Evolutionary conservation across 2,797 vertebrate species (phyloP).

Genomic region (Kryptopterus vitreolus): DNA sequence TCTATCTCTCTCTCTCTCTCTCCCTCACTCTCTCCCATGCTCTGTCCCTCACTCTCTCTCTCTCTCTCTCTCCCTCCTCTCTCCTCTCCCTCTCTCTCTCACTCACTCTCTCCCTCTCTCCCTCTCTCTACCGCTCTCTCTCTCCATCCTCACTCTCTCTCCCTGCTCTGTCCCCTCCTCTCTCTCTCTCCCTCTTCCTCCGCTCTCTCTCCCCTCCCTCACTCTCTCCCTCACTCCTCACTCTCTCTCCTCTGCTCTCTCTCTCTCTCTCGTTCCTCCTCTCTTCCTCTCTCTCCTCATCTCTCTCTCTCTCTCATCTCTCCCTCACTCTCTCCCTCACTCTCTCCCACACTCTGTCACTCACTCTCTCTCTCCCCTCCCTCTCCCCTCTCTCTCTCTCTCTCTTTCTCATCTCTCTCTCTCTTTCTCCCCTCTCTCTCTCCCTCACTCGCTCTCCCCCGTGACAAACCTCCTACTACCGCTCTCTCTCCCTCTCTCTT

Average conservation of each 20-base stretch:
- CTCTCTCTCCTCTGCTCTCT: slow-evolving; percentile 24
- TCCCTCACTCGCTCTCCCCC: too few species aligned
- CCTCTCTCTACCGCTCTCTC: too few species aligned
- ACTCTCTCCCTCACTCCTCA: not conserved
- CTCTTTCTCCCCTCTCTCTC: not conserved
- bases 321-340: slow-evolving; percentile 10
- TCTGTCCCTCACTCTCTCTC: too few species aligned
- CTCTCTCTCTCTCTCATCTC: too few species aligned
- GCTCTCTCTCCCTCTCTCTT: slow-evolving; percentile 21
- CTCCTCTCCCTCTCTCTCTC: slow-evolving; percentile 6
- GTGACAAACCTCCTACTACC: slow-evolving; percentile 44
- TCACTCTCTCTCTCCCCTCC: slow-evolving; percentile 18
- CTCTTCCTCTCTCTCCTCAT: not conserved
- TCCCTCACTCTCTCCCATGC: too few species aligned
- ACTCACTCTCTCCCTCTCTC: slow-evolving; percentile 4
- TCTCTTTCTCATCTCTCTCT: not conserved
- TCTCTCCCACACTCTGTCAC: slow-evolving; percentile 4
- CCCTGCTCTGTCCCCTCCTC: slow-evolving; percentile 15
- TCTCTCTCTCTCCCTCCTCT: not conserved
- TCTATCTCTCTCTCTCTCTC: not conserved
- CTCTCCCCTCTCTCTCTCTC: too few species aligned
- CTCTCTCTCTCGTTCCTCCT: slow-evolving; percentile 13
- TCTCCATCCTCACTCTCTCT: slow-evolving; percentile 29
- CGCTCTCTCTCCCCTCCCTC: slow-evolving; percentile 24
- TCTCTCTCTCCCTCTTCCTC: not conserved